A percentile compares a stretch with the other conserved stretches of the same genome.
Conservation (phyloP, 2,113 vertebrate genomes). For the Sclerurus mexicanus region DNA sequence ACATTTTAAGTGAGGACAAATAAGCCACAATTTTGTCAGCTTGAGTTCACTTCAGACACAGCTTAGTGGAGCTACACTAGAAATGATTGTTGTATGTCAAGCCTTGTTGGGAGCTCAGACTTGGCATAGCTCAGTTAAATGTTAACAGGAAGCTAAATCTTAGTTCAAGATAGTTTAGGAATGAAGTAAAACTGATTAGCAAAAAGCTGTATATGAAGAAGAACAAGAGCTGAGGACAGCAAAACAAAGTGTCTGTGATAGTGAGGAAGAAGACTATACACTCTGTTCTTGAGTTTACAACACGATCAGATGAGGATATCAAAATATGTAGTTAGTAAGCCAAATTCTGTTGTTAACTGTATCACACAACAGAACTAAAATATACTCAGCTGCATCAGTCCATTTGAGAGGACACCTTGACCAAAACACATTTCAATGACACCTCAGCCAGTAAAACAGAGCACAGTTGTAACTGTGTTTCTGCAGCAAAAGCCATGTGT, state of each 20-base stretch:
- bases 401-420: background rate
- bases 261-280: background rate
- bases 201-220: background rate
- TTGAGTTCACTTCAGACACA: background rate
- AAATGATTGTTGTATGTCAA: background rate
- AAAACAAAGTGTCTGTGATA: background rate
- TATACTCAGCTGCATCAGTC: background rate
- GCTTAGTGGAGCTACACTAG: background rate
- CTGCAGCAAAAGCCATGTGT: background rate
- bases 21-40: background rate
- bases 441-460: background rate
- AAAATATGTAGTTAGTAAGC: background rate
- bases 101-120: background rate
- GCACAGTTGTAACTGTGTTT: background rate
- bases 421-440: background rate
- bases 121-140: background rate
- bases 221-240: background rate
- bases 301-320: background rate
- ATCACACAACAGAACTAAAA: rapidly evolving
- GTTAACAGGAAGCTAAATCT: background rate
- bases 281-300: background rate
- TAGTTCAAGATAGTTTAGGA: background rate
- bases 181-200: background rate
- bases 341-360: background rate
- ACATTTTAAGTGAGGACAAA: background rate